Conservation (phyloP, 1,140 invertebrate species). For the Papilio machaon region DNA sequence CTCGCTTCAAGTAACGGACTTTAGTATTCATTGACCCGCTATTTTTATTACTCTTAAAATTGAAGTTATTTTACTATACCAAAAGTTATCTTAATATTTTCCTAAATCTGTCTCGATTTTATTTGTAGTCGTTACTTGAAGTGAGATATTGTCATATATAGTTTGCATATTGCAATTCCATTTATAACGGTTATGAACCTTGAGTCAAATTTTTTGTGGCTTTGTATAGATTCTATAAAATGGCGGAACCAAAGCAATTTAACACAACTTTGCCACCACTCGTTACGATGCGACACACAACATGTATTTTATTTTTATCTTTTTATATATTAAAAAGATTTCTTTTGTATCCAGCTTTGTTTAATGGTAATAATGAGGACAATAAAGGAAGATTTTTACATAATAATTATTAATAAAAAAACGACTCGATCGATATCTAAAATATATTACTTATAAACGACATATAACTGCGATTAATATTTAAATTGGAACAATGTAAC, state of each 20-base stretch:
- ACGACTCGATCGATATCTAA: conserved; percentile 73
- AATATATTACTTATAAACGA: conserved; percentile 51
- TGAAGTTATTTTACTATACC: too few relatives aligned
- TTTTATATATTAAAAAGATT: conserved; percentile 41
- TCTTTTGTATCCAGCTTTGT: conserved; percentile 66
- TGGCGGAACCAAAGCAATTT: conserved; percentile 76
- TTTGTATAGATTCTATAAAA: conserved; percentile 63
- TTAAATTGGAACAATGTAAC: conserved; percentile 49
- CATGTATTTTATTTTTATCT: conserved; percentile 47
- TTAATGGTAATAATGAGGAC: conserved; percentile 78
- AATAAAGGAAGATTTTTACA: conserved; percentile 81
- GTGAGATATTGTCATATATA: conserved; percentile 34
- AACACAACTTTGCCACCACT: conserved; percentile 73
- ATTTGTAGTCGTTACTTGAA: conserved; percentile 40
- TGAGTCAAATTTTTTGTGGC: conserved; percentile 52
- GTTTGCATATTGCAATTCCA: conserved; percentile 51
- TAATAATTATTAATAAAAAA: conserved; percentile 76
- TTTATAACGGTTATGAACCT: conserved; percentile 75
- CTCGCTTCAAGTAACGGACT: conserved; percentile 22
- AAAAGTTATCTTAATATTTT: too few relatives aligned
- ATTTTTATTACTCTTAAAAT: too few relatives aligned
- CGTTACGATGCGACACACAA: conserved; percentile 73
- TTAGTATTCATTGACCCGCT: background rate
- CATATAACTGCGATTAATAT: conserved; percentile 45
- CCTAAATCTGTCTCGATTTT: background rate